phyloP scores from a whole-genome alignment of 2,797 vertebrate genomes.

The Picus viridis region DNA sequence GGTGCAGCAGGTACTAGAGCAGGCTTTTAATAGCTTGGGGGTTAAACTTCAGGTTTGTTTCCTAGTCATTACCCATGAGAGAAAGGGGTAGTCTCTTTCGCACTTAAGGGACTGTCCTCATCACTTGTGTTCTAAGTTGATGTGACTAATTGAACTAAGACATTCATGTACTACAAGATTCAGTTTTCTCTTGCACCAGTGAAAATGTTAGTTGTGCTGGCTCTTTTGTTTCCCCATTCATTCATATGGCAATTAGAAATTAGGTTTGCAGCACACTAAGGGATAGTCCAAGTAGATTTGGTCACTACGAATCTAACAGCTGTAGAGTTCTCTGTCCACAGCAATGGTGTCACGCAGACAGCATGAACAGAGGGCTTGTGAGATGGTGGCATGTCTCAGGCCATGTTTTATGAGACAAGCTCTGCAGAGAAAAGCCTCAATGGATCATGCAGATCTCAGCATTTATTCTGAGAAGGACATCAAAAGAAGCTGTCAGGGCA shows the following conservation, averaged over 20 bases:
- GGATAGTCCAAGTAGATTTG: not conserved
- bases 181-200: not conserved
- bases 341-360: not conserved
- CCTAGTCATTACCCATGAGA: not conserved
- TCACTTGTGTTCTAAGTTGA: not conserved
- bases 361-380: not conserved
- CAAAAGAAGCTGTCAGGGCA: not conserved
- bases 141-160: not conserved
- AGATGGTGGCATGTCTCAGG: not conserved
- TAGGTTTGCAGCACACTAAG: not conserved
- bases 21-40: not conserved
- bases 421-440: not conserved
- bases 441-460: not conserved
- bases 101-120: not conserved
- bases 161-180: not conserved
- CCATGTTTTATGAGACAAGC: not conserved
- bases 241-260: not conserved
- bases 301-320: not conserved
- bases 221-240: not conserved
- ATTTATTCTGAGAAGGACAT: not conserved
- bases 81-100: not conserved
- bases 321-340: not conserved
- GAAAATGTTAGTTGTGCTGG: not conserved
- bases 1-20: not conserved
- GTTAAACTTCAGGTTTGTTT: not conserved